Evolutionary conservation across 2,888 invertebrate genomes (phyloP).

Genomic region (Leistus spinibarbis): DNA sequence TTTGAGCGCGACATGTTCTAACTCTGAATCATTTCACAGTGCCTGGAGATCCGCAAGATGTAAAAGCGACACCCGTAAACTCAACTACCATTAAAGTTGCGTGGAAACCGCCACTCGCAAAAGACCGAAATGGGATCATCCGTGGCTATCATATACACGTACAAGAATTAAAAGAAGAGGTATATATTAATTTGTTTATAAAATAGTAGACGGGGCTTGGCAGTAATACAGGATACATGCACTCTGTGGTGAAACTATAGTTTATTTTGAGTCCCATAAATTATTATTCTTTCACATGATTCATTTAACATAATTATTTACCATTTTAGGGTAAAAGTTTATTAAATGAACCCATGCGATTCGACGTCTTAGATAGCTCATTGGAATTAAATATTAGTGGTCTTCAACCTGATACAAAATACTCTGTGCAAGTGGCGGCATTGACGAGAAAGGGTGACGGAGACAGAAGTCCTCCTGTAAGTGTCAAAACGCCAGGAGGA

Average conservation of each 20-base stretch:
- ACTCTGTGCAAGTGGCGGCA: slow-evolving; percentile 93
- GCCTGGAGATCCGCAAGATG: slow-evolving; percentile 95
- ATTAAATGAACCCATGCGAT: slow-evolving; percentile 85
- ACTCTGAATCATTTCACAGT: slow-evolving; percentile 70
- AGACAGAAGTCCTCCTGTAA: slow-evolving; percentile 83
- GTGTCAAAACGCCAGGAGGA: slow-evolving; percentile 90
- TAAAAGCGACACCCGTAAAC: slow-evolving; percentile 86
- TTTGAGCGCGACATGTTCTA: slow-evolving; percentile 42
- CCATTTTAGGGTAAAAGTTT: slow-evolving; percentile 71
- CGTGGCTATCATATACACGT: slow-evolving; percentile 96
- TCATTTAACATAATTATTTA: not conserved
- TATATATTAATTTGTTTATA: slow-evolving; percentile 52
- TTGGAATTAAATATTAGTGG: slow-evolving; percentile 84
- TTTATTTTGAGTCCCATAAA: not conserved
- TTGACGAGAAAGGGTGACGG: slow-evolving; percentile 97
- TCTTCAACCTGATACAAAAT: slow-evolving; percentile 93
- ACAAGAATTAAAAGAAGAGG: slow-evolving; percentile 87
- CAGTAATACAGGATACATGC: not conserved
- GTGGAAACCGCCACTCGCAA: slow-evolving; percentile 92
- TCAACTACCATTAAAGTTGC: slow-evolving; percentile 94
- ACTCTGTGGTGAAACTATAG: not conserved
- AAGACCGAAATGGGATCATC: slow-evolving; percentile 93
- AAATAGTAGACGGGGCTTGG: not conserved
- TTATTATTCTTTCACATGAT: not conserved
- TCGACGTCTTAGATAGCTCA: slow-evolving; percentile 82